These are phyloP conservation scores for Pelecanus crispus DNA, from an alignment of 2,113 vertebrate species.

Conservation along the genomic window DNA sequence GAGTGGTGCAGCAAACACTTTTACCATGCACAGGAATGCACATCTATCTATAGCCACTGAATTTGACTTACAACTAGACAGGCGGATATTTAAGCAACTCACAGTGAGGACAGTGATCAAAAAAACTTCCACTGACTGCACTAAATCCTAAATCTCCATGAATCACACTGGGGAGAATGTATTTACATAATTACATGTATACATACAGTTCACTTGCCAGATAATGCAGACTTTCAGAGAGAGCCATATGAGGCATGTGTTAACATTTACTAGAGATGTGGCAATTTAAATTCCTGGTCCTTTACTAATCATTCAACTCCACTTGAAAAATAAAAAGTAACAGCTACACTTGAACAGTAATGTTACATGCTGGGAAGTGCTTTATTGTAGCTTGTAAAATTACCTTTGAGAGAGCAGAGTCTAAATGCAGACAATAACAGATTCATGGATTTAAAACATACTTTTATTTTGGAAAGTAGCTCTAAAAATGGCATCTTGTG, in stretches of 20 bases:
- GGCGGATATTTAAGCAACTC: neutral
- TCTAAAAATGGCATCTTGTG: conserved; percentile 29
- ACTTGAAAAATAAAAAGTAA: conserved; percentile 60
- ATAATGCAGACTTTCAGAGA: conserved; percentile 11
- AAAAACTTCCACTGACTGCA: conserved; percentile 1
- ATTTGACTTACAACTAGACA: neutral
- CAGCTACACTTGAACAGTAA: conserved; percentile 40
- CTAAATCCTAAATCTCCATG: neutral
- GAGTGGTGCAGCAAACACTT: neutral
- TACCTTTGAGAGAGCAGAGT: conserved; percentile 34
- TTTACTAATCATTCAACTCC: conserved; percentile 54
- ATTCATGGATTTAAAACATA: conserved; percentile 15
- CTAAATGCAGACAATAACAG: conserved; percentile 43
- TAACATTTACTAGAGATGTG: conserved; percentile 51
- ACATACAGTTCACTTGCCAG: conserved; percentile 10
- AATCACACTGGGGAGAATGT: neutral
- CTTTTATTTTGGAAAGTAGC: conserved; percentile 37
- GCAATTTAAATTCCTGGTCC: conserved; percentile 36
- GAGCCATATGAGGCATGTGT: neutral
- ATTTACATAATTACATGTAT: conserved; percentile 27
- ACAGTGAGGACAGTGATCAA: neutral
- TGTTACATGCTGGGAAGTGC: conserved; percentile 51
- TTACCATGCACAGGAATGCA: neutral
- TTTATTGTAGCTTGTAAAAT: conserved; percentile 54
- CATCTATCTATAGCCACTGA: neutral